Evolutionary conservation across 2,888 invertebrate species (phyloP), one percentile per base, ranked within the genome.

Genomic region (Tolmerus cingulatus): DNA sequence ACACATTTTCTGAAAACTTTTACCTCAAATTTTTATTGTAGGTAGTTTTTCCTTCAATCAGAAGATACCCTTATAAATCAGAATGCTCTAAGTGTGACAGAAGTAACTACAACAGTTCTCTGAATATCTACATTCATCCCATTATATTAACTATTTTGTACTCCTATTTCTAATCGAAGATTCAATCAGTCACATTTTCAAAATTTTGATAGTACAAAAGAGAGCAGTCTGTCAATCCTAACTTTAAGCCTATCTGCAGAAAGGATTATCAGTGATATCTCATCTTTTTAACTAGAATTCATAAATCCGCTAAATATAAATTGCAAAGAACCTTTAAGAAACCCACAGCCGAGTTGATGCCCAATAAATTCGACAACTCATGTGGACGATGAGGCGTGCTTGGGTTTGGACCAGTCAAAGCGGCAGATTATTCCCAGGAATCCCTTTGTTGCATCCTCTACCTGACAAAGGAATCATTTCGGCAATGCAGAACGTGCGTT

Each of bases 301-400:
- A 46, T 46, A 46, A 46, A 46, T 46, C 43, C 43, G 16, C 43
- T 46, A 46, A 46, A 46, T 27, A 9, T 66, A 66, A 19, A 27
- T 66, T 66, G 66, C 66, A 66, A 66, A 66, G 66, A 66, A 8
- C 66, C 23, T 66, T 66, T 14, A 46, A 66, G 27, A 23, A 66
- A 66, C 12, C 66, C 8, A 46, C 16, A 19, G 12, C 1, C 66
- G 23, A 27, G 27, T 66, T 66, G 23, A 66, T 66, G 66, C 9
- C 66, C 9, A 79, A 51, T 79, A 79, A 79, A 43, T 79, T 46
- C 51, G 51, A 55, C 79, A 79, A 79, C 46, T 79, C 79, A 79
- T 79, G 66, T 66, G 27, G 51, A 51, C 51, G 19, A 78, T 19
- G 43, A 78, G 43, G 76, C 37, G 34, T 37, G 76, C 34, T 76